Base-by-base conservation (phyloP, 2,888 invertebrate species). In the Melipona bicolor region DNA sequence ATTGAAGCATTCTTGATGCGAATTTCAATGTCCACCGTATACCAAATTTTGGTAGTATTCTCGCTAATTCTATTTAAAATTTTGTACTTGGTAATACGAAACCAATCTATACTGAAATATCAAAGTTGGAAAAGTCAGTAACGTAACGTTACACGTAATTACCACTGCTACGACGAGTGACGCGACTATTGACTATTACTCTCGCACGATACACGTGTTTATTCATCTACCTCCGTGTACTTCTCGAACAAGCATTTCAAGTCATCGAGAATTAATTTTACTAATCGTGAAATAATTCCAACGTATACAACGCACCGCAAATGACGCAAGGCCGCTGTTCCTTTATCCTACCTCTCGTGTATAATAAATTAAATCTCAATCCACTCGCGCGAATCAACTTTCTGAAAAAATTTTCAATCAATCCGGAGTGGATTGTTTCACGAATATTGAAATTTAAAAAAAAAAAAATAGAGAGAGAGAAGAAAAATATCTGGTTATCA, bases 321-420 rank as follows among this genome's bases (percentile, higher is more conserved):
- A 19, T 62, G 13, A n/a, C 24, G 19, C 43, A 54, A 62, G 24
- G 32, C 61, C 68, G 21, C 71, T 79, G 81, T 71, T 80, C 54
- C 36, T 3, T 4, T 69, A 32, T 32, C 4, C 15, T 21, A 32
- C 0, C 17, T 17, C 1, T 5, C 17, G n/a, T 17, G 4, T 21
- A 21, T 36, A 36, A 3, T 61, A 61, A 61, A 61, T 27, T n/a
- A 65, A 65, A 65, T 32, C 21, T 62, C 32, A 32, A 64, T 32
- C 11, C 11, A 4, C 19, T 54, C 4, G 19, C 2, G 27, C 4
- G 11, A 19, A 11, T 17, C 4, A 19, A 13, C 6, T 61, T 27
- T 19, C 21, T 4, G 27, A 19, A 27, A 50, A 19, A 19, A 11
- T 27, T 56, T 17, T 36, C 24, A 49, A 69, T 77, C 43, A 27